A percentile compares a stretch with the other conserved stretches of the same genome.
These are phyloP conservation scores for Orchestia grillus DNA, from an alignment of 1,140 invertebrate species.

Conservation along the genomic window DNA sequence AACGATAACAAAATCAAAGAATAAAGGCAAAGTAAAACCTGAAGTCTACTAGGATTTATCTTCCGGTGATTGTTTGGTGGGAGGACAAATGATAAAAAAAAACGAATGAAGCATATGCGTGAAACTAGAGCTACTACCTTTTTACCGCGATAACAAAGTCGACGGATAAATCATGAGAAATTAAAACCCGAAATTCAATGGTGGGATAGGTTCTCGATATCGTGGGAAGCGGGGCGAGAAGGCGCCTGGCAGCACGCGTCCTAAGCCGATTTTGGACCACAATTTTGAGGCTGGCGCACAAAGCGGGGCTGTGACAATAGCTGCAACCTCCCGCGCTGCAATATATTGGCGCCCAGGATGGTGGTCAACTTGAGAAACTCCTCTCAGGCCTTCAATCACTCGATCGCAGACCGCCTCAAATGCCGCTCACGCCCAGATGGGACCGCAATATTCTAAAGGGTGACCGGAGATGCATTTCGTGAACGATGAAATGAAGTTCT, in stretches of 20 bases:
- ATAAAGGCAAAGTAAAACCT: no score
- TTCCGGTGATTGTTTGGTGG: no score
- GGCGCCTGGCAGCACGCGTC: background rate
- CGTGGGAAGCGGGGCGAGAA: background rate
- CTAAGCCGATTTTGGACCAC: slow-evolving; percentile 28
- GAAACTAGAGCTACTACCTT: no score
- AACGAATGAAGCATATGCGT: no score
- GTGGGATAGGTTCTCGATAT: no score
- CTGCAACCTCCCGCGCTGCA: background rate
- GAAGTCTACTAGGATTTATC: no score
- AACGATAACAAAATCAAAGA: background rate
- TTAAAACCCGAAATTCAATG: background rate
- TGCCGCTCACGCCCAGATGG: background rate
- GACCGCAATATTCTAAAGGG: background rate
- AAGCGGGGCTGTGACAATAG: background rate
- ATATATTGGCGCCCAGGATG: background rate
- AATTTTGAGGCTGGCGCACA: slow-evolving; percentile 3
- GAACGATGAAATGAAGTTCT: background rate
- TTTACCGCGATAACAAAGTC: background rate
- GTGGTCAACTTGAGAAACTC: background rate
- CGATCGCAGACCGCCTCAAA: background rate
- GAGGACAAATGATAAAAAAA: no score
- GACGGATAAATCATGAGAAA: background rate
- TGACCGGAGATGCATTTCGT: background rate
- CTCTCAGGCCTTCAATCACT: background rate